Percentiles rank a stretch among this genome's conserved stretches.
Evolutionary conservation across 1,140 invertebrate genomes (phyloP).

Genomic region (Condylostylus longicornis): DNA sequence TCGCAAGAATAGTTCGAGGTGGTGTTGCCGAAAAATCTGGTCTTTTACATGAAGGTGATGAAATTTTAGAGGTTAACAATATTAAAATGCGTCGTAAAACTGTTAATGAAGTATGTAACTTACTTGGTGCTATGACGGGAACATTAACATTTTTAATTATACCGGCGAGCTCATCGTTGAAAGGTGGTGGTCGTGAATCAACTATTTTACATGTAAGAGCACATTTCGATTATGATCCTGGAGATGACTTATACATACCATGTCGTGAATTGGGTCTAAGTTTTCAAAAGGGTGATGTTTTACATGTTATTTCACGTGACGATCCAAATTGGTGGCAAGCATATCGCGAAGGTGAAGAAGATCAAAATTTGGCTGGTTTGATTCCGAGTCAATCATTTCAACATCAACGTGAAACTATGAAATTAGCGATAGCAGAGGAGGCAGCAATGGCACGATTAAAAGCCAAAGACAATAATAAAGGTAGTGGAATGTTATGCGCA

Average conservation of each 20-base stretch:
- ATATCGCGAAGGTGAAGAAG: constrained; percentile 84
- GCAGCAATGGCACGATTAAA: constrained; percentile 64
- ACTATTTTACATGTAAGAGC: constrained; percentile 70
- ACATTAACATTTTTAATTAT: constrained; percentile 83
- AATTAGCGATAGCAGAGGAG: constrained; percentile 69
- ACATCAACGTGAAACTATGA: constrained; percentile 83
- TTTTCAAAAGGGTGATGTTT: constrained; percentile 84
- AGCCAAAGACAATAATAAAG: constrained; percentile 55
- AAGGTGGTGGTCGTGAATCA: constrained; percentile 29
- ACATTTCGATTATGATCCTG: constrained; percentile 96
- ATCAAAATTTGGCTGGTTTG: constrained; percentile 84
- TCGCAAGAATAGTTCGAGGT: constrained; percentile 87
- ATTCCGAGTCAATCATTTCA: constrained; percentile 93
- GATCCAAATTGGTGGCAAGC: constrained; percentile 90
- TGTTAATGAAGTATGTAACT: constrained; percentile 94
- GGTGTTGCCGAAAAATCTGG: constrained; percentile 91
- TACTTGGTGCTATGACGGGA: constrained; percentile 84
- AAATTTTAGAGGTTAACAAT: constrained; percentile 92
- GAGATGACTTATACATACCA: constrained; percentile 95
- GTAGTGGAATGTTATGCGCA: constrained; percentile 70
- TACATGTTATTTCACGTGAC: constrained; percentile 90
- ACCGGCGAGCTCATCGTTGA: constrained; percentile 39
- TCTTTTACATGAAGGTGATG: constrained; percentile 88
- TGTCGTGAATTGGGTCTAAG: constrained; percentile 89
- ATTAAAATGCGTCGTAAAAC: constrained; percentile 91